Conservation (phyloP, 1,140 invertebrate species). For the Chrysopa pallens region DNA sequence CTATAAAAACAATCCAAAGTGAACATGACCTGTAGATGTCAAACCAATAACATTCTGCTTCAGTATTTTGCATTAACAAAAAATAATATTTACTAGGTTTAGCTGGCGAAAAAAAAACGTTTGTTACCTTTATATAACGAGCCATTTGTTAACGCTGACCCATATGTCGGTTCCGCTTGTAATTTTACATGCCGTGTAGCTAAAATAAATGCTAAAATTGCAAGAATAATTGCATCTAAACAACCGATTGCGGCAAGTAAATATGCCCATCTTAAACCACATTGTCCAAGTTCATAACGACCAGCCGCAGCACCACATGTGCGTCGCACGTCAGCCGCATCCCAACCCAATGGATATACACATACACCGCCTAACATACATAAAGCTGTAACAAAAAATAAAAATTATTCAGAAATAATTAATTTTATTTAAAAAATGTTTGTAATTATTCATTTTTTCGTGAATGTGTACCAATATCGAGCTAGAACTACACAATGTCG, state of each 20-base stretch:
- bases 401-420: constrained; percentile 6
- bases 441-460: too few relatives aligned
- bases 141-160: constrained; percentile 19
- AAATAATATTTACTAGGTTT: too few relatives aligned
- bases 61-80: too few relatives aligned
- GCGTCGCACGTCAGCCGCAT: constrained; percentile 56
- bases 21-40: too few relatives aligned
- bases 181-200: constrained; percentile 73
- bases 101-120: too few relatives aligned
- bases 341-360: constrained; percentile 89
- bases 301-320: constrained; percentile 72
- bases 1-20: too few relatives aligned
- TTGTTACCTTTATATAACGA: constrained; percentile 37
- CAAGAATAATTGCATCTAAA: constrained; percentile 74
- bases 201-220: constrained; percentile 83
- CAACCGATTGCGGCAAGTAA: constrained; percentile 82
- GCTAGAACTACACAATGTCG: too few relatives aligned
- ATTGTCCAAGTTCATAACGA: constrained; percentile 58
- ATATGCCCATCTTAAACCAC: constrained; percentile 88
- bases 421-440: background rate
- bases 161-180: constrained; percentile 60
- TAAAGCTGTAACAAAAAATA: constrained; percentile 38
- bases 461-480: too few relatives aligned
- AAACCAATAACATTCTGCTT: too few relatives aligned
- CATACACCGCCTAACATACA: constrained; percentile 69